Base-by-base conservation (phyloP, 2,888 invertebrate genomes). In the Lasioglossum figueresi region DNA sequence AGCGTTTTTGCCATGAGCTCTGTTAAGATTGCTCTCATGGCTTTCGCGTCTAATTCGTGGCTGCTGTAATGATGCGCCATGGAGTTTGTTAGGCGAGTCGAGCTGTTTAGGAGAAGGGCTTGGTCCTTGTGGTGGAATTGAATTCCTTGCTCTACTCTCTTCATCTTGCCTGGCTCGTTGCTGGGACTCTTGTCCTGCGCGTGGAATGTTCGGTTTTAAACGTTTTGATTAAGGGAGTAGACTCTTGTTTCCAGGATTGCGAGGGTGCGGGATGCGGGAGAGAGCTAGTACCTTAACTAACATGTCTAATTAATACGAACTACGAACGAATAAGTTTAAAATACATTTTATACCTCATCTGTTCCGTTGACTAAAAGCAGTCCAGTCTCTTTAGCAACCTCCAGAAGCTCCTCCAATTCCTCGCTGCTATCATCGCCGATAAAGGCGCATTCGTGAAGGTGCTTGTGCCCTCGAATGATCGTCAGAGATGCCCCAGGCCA, bases 401-500 rank as follows among this genome's bases (percentile, higher is more conserved):
- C 96, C 8, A 95, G 88, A n/a, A 96, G 93, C 91, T 97, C 97
- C 40, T 97, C 97, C 12, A 97, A 94, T 90, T 97, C 97, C 92
- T 97, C 97, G 0, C 97, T 97, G 0, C 97, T 97, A 92, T 97
- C 97, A 92, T 98, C 97, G 0, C 98, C 98, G 76, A 98, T 97
- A 95, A 97, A 98, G 0, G 97, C 97, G 92, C 98, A 98, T 91
- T 97, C 97, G 91, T 97, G 97, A 0, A 98, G 95, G 93, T 97
- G 97, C 88, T 97, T 97, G 95, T 97, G 97, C 0, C 98, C 97
- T 92, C 97, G 96, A 83, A 98, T 97, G 94, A 98, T 96, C 83
- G 97, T 97, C 70, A 98, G 95, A 0, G 97, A 97, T 0, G 97
- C 97, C 0, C 98, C 98, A 0, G 97, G 97, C 96, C 96, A 97